Conservation (phyloP, 1,140 invertebrate species). For the Bombus superbus region DNA sequence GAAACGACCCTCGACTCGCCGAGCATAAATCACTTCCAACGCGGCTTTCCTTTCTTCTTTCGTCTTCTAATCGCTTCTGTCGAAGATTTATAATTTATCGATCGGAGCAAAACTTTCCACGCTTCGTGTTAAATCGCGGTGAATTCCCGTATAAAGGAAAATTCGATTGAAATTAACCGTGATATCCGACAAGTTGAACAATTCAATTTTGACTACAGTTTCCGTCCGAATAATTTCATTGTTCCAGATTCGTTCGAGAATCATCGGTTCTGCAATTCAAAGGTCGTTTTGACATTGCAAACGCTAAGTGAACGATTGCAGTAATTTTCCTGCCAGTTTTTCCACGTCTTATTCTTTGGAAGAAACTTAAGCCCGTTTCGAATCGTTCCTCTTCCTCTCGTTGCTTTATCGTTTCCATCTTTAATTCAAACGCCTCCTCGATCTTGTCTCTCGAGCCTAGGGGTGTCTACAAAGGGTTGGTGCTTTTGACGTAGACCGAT, state of each 20-base stretch:
- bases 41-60: slow-evolving; percentile 36
- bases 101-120: background rate
- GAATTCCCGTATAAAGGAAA: background rate
- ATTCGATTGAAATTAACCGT: background rate
- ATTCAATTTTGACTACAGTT: too few species aligned
- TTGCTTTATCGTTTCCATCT: slow-evolving; percentile 74
- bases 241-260: too few species aligned
- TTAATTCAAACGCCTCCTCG: slow-evolving; percentile 72
- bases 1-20: slow-evolving; percentile 60
- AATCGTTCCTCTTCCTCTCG: slow-evolving; percentile 26
- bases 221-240: too few species aligned
- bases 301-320: too few species aligned
- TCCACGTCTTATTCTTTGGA: too few species aligned
- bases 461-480: slow-evolving; percentile 63
- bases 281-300: too few species aligned
- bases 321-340: too few species aligned
- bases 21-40: slow-evolving; percentile 60
- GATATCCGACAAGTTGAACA: too few species aligned
- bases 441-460: slow-evolving; percentile 52
- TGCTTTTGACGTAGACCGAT: slow-evolving; percentile 75
- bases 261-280: too few species aligned
- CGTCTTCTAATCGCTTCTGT: slow-evolving; percentile 1
- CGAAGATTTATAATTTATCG: background rate
- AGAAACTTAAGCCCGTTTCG: background rate
- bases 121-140: background rate